Conservation (phyloP, 2,113 vertebrate species). For the Chionis minor region DNA sequence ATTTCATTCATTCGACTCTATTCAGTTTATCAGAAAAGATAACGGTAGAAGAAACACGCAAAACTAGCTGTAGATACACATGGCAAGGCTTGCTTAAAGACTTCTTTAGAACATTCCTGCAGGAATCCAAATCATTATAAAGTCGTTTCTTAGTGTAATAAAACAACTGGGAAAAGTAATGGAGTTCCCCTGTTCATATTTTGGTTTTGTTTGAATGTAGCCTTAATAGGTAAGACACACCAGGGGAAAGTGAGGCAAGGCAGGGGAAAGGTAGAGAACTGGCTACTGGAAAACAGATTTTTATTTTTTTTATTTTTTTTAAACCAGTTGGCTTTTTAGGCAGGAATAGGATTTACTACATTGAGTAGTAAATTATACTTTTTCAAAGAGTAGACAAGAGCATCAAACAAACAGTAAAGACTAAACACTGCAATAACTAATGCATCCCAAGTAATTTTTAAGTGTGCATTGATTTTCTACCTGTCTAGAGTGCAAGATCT, state of each 20-base stretch:
- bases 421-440: not conserved
- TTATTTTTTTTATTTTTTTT: not conserved
- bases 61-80: not conserved
- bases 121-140: slow-evolving; percentile 16
- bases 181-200: not conserved
- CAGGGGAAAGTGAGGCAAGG: not conserved
- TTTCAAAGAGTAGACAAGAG: not conserved
- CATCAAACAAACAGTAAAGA: not conserved
- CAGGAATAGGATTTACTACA: not conserved
- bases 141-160: not conserved
- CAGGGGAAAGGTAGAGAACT: not conserved
- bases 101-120: not conserved
- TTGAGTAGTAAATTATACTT: not conserved
- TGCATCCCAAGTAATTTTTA: not conserved
- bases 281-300: not conserved
- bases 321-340: not conserved
- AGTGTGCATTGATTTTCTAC: not conserved
- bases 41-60: not conserved
- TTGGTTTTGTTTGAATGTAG: not conserved
- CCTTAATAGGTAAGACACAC: not conserved
- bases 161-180: not conserved
- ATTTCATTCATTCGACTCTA: not conserved
- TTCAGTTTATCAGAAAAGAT: not conserved
- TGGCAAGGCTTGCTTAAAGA: not conserved
- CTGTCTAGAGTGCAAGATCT: not conserved